These are phyloP conservation scores for Keiferia lycopersicella DNA, from an alignment of 2,888 invertebrate species.

Conservation along the genomic window DNA sequence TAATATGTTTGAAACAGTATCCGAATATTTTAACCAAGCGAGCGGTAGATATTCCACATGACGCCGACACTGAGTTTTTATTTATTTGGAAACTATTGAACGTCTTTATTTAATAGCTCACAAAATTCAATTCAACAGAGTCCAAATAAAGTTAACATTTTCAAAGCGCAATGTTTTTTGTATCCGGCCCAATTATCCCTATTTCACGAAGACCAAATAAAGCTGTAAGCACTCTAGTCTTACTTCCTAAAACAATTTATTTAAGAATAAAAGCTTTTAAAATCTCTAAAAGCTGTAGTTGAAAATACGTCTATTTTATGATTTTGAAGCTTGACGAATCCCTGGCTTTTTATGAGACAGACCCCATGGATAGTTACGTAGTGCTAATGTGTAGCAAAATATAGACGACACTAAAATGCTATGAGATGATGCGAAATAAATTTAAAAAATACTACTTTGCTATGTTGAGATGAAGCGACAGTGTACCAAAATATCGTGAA, in stretches of 20 bases:
- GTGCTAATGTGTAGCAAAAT: slow-evolving; percentile 70
- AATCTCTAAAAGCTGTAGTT: slow-evolving; percentile 54
- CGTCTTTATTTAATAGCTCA: background rate
- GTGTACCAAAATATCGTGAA: background rate
- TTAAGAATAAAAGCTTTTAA: slow-evolving; percentile 20
- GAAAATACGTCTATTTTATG: slow-evolving; percentile 34
- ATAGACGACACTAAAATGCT: slow-evolving; percentile 37
- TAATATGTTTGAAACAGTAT: background rate
- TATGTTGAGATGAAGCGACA: background rate
- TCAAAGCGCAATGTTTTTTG: background rate
- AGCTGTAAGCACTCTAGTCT: slow-evolving; percentile 13
- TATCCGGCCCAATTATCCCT: slow-evolving; percentile 4
- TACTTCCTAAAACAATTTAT: background rate
- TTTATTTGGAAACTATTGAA: slow-evolving; percentile 4
- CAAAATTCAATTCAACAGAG: background rate
- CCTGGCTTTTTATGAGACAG: slow-evolving; percentile 46
- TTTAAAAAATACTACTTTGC: slow-evolving; percentile 27
- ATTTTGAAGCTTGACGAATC: slow-evolving; percentile 50
- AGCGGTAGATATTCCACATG: background rate
- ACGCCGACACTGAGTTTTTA: background rate
- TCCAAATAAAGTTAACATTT: background rate
- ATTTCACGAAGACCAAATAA: slow-evolving; percentile 23
- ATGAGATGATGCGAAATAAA: slow-evolving; percentile 34
- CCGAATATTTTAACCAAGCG: background rate
- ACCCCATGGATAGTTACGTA: slow-evolving; percentile 43